These are phyloP conservation scores for Bovichtus variegatus DNA, from an alignment of 2,797 vertebrate species.

Conservation along the genomic window DNA sequence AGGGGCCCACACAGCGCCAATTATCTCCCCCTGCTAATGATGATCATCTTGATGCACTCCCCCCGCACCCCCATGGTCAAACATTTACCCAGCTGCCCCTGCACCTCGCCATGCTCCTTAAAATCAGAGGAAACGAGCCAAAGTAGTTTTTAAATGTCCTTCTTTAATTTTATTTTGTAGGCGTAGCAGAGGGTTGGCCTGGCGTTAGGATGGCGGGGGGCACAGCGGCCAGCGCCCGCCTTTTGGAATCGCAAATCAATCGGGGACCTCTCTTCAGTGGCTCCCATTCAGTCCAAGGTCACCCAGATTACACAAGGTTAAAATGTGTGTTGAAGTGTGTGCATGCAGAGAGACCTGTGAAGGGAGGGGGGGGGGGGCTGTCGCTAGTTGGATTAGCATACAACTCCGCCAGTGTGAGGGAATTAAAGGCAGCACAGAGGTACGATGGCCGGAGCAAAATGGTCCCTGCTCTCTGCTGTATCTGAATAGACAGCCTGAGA, in stretches of 20 bases:
- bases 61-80: constrained; percentile 35
- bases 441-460: constrained; percentile 61
- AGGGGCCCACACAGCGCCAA: constrained; percentile 76
- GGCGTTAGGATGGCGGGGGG: not conserved
- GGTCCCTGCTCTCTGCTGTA: constrained; percentile 82
- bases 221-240: constrained; percentile 80
- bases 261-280: constrained; percentile 83
- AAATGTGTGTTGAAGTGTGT: constrained; percentile 61
- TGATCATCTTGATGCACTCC: constrained; percentile 69
- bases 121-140: constrained; percentile 8
- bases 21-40: constrained; percentile 84
- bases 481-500: constrained; percentile 91
- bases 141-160: constrained; percentile 41
- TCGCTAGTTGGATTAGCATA: constrained; percentile 92
- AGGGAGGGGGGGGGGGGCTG: constrained; percentile 46
- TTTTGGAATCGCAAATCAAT: constrained; percentile 96
- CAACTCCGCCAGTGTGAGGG: constrained; percentile 87
- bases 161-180: constrained; percentile 63
- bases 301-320: constrained; percentile 96
- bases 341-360: constrained; percentile 38
- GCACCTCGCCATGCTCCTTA: not conserved
- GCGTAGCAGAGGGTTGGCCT: constrained; percentile 5
- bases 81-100: constrained; percentile 73
- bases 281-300: constrained; percentile 89
- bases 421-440: constrained; percentile 87